Percentiles rank a stretch among this genome's conserved stretches.
phyloP scores from a whole-genome alignment of 2,113 vertebrate species.

The Perca flavescens region DNA sequence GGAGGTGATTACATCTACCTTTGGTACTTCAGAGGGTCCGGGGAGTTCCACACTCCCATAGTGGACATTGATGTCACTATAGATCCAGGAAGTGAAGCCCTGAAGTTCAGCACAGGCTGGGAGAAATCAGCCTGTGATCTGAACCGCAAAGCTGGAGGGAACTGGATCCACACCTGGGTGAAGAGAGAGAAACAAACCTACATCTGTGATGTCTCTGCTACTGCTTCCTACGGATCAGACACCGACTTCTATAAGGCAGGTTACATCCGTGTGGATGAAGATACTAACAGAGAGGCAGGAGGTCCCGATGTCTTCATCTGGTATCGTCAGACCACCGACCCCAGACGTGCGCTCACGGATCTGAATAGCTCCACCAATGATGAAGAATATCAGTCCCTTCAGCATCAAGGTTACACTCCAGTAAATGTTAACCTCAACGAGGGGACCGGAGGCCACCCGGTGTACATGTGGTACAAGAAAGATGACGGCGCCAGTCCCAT shows the following conservation, averaged over 20 bases:
- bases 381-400: rapidly evolving
- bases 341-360: background rate
- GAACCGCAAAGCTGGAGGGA: rapidly evolving
- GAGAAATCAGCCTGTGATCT: constrained; percentile 11
- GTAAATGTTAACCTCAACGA: constrained; percentile 3
- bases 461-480: constrained; percentile 12
- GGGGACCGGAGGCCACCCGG: rapidly evolving
- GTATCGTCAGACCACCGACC: constrained; percentile 11
- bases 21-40: background rate
- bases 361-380: background rate
- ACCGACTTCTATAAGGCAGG: rapidly evolving
- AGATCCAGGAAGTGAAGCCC: background rate
- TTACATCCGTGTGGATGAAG: background rate
- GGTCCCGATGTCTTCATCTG: constrained; percentile 4
- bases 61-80: background rate
- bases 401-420: rapidly evolving
- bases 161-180: constrained; percentile 3
- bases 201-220: constrained; percentile 24
- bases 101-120: rapidly evolving
- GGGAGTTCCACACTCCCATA: background rate
- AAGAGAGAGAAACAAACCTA: constrained; percentile 18
- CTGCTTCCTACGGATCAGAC: background rate
- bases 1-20: background rate
- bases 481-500: rapidly evolving
- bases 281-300: background rate